Evolutionary conservation across 1,140 invertebrate species (phyloP).

Genomic region (Adoxophyes honmai): DNA sequence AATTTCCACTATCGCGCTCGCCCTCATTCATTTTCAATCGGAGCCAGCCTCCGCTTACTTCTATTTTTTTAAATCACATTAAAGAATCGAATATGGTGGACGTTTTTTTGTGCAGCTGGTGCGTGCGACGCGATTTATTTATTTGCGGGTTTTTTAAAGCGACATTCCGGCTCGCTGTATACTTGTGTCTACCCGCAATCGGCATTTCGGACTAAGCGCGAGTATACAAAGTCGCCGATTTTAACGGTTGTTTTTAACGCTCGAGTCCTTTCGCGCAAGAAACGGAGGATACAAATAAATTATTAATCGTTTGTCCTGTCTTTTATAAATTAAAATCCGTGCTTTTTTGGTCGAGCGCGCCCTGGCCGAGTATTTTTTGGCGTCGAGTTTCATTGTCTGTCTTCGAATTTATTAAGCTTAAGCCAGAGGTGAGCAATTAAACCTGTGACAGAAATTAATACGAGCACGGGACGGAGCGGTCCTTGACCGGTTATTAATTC

Average conservation of each 20-base stretch:
- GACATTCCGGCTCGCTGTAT: constrained; percentile 74
- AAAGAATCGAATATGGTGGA: constrained; percentile 75
- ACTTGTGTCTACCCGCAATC: constrained; percentile 75
- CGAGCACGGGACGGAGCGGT: constrained; percentile 43
- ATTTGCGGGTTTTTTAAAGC: constrained; percentile 74
- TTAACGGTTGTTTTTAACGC: constrained; percentile 76
- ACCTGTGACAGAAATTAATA: constrained; percentile 72
- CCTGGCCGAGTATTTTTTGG: constrained; percentile 59
- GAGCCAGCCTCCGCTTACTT: constrained; percentile 65
- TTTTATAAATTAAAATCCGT: constrained; percentile 76
- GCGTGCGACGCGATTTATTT: constrained; percentile 76
- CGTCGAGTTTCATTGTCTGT: constrained; percentile 55
- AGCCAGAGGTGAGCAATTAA: constrained; percentile 72
- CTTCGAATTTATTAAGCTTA: constrained; percentile 71
- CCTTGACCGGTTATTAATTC: constrained; percentile 40
- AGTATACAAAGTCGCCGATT: constrained; percentile 71
- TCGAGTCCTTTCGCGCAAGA: constrained; percentile 59
- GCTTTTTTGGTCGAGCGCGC: constrained; percentile 60
- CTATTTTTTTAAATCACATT: constrained; percentile 76
- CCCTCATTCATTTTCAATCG: constrained; percentile 77
- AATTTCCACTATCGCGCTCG: constrained; percentile 76
- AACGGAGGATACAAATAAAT: constrained; percentile 75
- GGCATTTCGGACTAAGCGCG: constrained; percentile 74
- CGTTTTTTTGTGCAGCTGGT: constrained; percentile 64
- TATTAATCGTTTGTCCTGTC: constrained; percentile 78